These are phyloP conservation scores for Pseudonaja textilis DNA, from an alignment of 2,113 vertebrate species.

Conservation along the genomic window DNA sequence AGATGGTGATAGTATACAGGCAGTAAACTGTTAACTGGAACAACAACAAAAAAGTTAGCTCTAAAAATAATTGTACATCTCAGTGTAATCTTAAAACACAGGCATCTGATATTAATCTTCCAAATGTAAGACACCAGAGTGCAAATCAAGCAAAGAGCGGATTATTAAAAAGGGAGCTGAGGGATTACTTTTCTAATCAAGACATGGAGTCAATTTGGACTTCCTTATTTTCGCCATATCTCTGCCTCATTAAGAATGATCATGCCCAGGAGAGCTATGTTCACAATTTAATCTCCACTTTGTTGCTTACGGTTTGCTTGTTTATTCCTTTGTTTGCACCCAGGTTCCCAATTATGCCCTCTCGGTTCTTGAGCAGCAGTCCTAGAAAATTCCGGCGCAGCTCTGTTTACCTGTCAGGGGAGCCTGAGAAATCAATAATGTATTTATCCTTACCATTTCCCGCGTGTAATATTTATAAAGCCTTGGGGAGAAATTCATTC, in stretches of 20 bases:
- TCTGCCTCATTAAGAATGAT: slow-evolving; percentile 19
- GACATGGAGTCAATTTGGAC: slow-evolving; percentile 1
- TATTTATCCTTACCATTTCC: not conserved
- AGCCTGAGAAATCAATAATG: slow-evolving; percentile 4
- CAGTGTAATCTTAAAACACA: not conserved
- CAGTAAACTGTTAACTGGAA: not conserved
- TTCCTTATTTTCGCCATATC: not conserved
- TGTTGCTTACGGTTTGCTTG: not conserved
- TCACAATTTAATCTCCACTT: slow-evolving; percentile 5
- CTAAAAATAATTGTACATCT: not conserved
- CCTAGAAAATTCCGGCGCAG: not conserved
- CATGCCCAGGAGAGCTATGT: slow-evolving; percentile 1
- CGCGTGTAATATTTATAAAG: not conserved
- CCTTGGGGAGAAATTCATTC: not conserved
- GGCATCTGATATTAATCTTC: not conserved
- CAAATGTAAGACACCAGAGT: not conserved
- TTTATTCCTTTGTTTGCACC: not conserved
- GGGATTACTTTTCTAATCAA: slow-evolving; percentile 15
- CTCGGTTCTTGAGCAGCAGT: not conserved
- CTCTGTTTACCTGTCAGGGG: not conserved
- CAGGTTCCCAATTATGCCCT: not conserved
- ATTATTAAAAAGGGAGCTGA: not conserved
- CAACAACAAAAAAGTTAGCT: not conserved
- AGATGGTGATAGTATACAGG: not conserved
- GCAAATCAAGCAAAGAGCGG: not conserved